Percentiles rank a stretch among this genome's conserved stretches.
Conservation (phyloP, 2,888 invertebrate species). For the Sclerodermus sp. region DNA sequence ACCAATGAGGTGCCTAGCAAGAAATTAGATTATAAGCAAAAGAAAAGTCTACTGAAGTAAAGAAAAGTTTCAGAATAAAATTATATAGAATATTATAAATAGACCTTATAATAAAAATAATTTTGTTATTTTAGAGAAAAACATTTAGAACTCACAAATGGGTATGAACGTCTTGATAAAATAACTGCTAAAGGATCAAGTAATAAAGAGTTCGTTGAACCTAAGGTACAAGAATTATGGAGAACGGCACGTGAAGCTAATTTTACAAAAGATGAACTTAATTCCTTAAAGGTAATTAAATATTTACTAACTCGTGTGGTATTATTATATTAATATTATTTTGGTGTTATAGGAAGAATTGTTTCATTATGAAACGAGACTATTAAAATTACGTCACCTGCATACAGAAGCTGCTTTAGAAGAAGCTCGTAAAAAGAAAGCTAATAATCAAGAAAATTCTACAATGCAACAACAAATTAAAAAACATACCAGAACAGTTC, state of each 20-base stretch:
- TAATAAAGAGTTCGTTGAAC: conserved; percentile 86
- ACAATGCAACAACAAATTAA: conserved; percentile 72
- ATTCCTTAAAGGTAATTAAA: conserved; percentile 69
- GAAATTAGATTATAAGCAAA: conserved; percentile 67
- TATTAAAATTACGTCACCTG: conserved; percentile 80
- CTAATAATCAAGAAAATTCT: conserved; percentile 56
- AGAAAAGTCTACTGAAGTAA: conserved; percentile 68
- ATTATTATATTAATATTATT: conserved; percentile 2
- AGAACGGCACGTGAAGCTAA: conserved; percentile 76
- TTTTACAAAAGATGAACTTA: conserved; percentile 80
- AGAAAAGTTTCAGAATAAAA: not conserved
- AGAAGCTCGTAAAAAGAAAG: conserved; percentile 67
- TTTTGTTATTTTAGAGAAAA: conserved; percentile 62
- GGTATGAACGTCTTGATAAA: conserved; percentile 75
- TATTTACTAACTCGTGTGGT: not conserved
- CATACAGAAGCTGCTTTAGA: conserved; percentile 80
- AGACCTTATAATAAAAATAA: not conserved
- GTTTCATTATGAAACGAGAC: conserved; percentile 81
- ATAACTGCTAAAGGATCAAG: conserved; percentile 76
- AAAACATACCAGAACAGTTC: conserved; percentile 81
- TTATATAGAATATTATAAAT: not conserved
- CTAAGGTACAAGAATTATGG: conserved; percentile 89
- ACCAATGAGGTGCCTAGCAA: conserved; percentile 59
- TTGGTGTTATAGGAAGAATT: conserved; percentile 69
- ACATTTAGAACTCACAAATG: conserved; percentile 75